phyloP scores from a whole-genome alignment of 2,888 invertebrate species.

The Lacanobia oleracea region DNA sequence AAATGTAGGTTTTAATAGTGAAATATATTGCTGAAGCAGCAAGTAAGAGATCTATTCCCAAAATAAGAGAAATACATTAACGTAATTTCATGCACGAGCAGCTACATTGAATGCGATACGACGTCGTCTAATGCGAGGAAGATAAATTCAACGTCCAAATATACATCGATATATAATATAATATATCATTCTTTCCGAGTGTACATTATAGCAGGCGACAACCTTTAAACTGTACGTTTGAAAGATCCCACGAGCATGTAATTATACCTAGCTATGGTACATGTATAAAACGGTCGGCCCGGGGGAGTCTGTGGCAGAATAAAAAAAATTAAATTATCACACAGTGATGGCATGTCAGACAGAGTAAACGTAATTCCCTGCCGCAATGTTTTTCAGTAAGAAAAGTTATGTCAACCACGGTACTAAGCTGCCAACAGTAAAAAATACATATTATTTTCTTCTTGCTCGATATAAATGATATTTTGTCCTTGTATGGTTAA shows the following conservation, averaged over 20 bases:
- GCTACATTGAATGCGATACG: constrained; percentile 61
- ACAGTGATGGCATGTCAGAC: constrained; percentile 25
- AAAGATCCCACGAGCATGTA: constrained; percentile 44
- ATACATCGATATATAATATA: too few species aligned
- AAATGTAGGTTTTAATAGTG: constrained; percentile 14
- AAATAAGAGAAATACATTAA: constrained; percentile 59
- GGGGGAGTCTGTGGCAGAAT: constrained; percentile 29
- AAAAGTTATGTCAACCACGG: constrained; percentile 8
- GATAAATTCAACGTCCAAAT: constrained; percentile 60
- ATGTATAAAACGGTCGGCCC: constrained; percentile 26
- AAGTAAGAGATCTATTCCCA: constrained; percentile 34
- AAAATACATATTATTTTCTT: constrained; percentile 20
- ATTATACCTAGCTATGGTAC: constrained; percentile 9
- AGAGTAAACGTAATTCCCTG: constrained; percentile 36
- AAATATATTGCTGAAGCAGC: constrained; percentile 19
- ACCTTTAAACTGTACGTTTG: constrained; percentile 47
- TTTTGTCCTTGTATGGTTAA: constrained; percentile 8
- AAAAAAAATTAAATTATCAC: constrained; percentile 32
- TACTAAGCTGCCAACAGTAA: constrained; percentile 19
- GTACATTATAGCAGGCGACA: constrained; percentile 42
- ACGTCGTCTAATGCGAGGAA: constrained; percentile 62
- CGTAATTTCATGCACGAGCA: constrained; percentile 64
- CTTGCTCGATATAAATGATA: constrained; percentile 7
- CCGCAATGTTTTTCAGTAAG: constrained; percentile 23
- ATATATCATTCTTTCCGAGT: constrained; percentile 40